Base-by-base conservation (phyloP, 2,113 vertebrate genomes). In the Chionodraco myersi region DNA sequence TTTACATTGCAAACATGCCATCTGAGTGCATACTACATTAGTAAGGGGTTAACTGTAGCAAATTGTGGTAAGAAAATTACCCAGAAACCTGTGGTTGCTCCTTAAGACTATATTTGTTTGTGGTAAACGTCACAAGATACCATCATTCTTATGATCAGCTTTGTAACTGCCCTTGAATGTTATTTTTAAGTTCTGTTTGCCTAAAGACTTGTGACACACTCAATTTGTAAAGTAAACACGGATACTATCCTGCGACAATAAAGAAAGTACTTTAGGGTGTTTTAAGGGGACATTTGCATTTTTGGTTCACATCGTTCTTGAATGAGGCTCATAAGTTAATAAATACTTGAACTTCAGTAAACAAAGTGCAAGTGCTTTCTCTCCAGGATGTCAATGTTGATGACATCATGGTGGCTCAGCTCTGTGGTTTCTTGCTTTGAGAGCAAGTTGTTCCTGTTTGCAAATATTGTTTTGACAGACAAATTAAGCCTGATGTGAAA, bases 391-490 rank as follows among this genome's bases (percentile, higher is more conserved):
- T 18, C 45, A 57, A 76, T 48, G 48, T 69, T 23, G 8, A 34
- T 74, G 64, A 80, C 51, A 71, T 70, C 64, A 45, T 4, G 3
- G 45, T 1, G n/a, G 5, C 8, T 63, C 26, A 53, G n/a, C 36
- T 78, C 48, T 51, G 57, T 70, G 18, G 30, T 41, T 77, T 77
- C 30, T 72, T 4, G 5, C 61, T 59, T 16, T 72, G 48, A 41
- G 71, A 62, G 13, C 2, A 21, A 48, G 18, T 52, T 75, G 41
- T 64, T 80, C 44, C 6, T 53, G 47, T 79, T 71, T 75, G 57
- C 56, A 77, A 74, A 82, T 88, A 78, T 63, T 84, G 49, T 88
- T 82, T 82, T 78, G 79, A 74, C 77, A 79, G 70, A 60, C 60
- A 76, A 87, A 61, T 48, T 41, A 14, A 44, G 26, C 41, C 26